Base-by-base conservation (phyloP, 2,888 invertebrate species). In the Cerceris rybyensis region DNA sequence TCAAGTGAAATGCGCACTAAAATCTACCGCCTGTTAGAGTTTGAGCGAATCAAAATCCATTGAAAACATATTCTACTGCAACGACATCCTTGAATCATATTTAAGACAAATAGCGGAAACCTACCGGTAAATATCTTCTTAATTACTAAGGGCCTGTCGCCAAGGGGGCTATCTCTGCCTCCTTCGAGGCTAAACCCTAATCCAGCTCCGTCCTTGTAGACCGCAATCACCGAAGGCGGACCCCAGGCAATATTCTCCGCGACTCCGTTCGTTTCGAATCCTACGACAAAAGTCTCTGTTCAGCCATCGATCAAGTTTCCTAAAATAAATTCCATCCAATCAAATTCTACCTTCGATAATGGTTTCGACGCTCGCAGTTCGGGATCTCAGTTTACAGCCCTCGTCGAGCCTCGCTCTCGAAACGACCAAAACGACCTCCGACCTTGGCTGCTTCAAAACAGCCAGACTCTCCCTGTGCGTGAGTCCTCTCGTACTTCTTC, bases 151-250 rank as follows among this genome's bases (percentile, higher is more conserved):
- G 98, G 98, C 88, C 96, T 94, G 93, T 98, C 97, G 39, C 98
- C 98, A 77, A 95, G 94, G 7, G 97, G 97, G 39, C 98, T 98
- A 92, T 97, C 98, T 84, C 96, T 96, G 63, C 98, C 98, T 67
- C 98, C 98, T 89, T 98, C 98, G 81, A 98, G 95, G 87, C 98
- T 98, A 93, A 98, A 98, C 65, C 98, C 98, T 71, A 98, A 94
- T 6, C 98, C 98, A 81, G 97, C 96, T 78, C 97, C 97, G 88
- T 96, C 97, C 92, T 96, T 96, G 57, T 94, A 92, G 17, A 95
- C 92, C n/a, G 94, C 93, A 58, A 95, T 92, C 59, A 92, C 91
- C 69, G 91, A 82, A 91, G 95, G 83, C 89, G 95, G 93, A 92
- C 95, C 93, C 94, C 95, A 91, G 92, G 90, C 89, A 90, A 90